Percentiles rank a stretch among this genome's conserved stretches.
Conservation (phyloP, 23 tunicate genomes). For the Styela clava region DNA sequence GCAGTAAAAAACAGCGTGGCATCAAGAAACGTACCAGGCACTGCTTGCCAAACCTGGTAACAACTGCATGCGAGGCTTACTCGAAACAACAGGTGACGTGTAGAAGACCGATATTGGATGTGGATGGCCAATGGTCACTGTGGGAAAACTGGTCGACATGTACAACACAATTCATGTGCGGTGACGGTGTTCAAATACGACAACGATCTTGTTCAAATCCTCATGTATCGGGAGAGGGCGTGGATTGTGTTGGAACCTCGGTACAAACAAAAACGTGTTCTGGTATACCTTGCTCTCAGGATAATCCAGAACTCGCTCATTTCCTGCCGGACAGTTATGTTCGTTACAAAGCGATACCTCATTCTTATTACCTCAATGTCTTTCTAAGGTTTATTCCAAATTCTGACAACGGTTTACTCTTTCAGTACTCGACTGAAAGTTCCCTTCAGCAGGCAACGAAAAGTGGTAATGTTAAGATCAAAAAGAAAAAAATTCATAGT, state of each 20-base stretch:
- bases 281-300: not conserved
- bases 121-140: constrained; percentile 8
- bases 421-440: constrained; percentile 4
- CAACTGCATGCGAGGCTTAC: not conserved
- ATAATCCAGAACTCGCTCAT: constrained; percentile 1
- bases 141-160: constrained; percentile 9
- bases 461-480: constrained; percentile 9
- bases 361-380: not conserved
- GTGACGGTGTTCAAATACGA: constrained; percentile 12
- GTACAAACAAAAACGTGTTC: not conserved
- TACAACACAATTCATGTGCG: not conserved
- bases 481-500: not conserved
- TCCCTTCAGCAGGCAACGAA: not conserved
- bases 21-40: constrained; percentile 1
- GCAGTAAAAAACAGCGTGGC: not conserved
- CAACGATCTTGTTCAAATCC: constrained; percentile 14
- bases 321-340: constrained; percentile 11
- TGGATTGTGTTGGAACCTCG: constrained; percentile 14
- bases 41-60: not conserved
- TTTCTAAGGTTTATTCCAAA: constrained; percentile 3
- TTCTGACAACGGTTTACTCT: constrained; percentile 2
- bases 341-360: constrained; percentile 3
- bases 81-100: not conserved
- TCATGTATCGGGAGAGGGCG: not conserved
- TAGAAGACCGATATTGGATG: not conserved